Percentiles rank a stretch among this genome's conserved stretches.
phyloP scores from a whole-genome alignment of 2,113 vertebrate genomes.

The Podilymbus podiceps region DNA sequence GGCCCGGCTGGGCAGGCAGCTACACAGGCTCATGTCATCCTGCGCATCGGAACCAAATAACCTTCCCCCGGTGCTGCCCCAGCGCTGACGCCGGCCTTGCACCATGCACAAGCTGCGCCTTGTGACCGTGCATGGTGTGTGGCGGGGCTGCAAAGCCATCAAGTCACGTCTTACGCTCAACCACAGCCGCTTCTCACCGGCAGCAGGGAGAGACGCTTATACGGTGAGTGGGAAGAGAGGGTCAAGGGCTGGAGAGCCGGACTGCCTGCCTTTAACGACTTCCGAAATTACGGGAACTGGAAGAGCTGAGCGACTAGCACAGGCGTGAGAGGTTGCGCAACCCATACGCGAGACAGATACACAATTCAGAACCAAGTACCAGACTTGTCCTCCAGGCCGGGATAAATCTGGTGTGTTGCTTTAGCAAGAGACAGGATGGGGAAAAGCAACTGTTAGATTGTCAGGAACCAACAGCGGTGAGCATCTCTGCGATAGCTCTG shows the following conservation, averaged over 20 bases:
- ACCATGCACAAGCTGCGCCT: accelerated
- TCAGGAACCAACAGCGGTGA: neutral
- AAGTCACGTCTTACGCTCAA: accelerated
- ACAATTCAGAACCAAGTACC: neutral
- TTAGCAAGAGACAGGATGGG: neutral
- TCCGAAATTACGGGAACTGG: neutral
- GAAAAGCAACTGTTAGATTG: neutral
- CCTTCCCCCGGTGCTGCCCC: neutral
- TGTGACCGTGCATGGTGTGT: neutral
- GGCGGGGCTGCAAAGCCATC: neutral
- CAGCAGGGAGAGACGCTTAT: neutral
- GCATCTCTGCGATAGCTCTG: neutral
- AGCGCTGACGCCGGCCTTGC: accelerated
- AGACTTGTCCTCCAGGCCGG: neutral
- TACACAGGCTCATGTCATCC: neutral
- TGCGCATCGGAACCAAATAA: neutral
- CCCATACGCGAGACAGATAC: neutral
- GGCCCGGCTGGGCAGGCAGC: neutral
- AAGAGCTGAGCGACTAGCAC: neutral
- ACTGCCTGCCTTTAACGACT: neutral
- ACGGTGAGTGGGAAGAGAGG: neutral
- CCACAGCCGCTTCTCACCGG: slow-evolving; percentile 26
- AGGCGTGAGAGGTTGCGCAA: neutral
- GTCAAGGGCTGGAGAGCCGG: neutral
- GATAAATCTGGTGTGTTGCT: neutral